Evolutionary conservation across 92 coral and sea anemone genomes (phyloP).

Genomic region (Phymanthus crucifer): DNA sequence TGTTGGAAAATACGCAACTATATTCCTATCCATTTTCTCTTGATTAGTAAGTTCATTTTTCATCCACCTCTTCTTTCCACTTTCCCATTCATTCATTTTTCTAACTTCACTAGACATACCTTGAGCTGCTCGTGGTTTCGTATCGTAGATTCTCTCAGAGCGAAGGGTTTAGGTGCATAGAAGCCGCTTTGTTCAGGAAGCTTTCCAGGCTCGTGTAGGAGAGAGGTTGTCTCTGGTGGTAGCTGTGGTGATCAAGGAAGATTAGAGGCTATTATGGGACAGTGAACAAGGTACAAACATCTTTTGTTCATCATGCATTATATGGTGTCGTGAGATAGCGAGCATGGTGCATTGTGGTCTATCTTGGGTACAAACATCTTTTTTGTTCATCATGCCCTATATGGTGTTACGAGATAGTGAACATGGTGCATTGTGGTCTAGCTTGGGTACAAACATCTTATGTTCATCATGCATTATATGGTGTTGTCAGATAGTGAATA

Average conservation of each 20-base stretch:
- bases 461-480: neutral
- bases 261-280: neutral
- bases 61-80: neutral
- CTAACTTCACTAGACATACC: conserved; percentile 30
- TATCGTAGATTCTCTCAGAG: conserved; percentile 45
- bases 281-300: too few species aligned
- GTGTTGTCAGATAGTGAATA: too few species aligned
- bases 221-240: conserved; percentile 68
- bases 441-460: neutral
- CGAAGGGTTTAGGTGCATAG: conserved; percentile 82
- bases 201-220: conserved; percentile 89
- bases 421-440: too few species aligned
- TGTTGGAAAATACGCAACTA: too few species aligned
- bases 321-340: too few species aligned
- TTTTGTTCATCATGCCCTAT: too few species aligned
- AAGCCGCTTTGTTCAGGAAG: conserved; percentile 91
- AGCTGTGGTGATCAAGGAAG: conserved; percentile 26
- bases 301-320: too few species aligned
- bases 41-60: neutral
- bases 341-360: too few species aligned
- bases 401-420: too few species aligned
- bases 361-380: too few species aligned
- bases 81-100: neutral
- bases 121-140: conserved; percentile 50
- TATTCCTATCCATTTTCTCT: neutral